Percentiles rank a stretch among this genome's conserved stretches.
These are phyloP conservation scores for Lepidocyrtinus sp. DNA, from an alignment of 2,888 invertebrate species.

Conservation along the genomic window DNA sequence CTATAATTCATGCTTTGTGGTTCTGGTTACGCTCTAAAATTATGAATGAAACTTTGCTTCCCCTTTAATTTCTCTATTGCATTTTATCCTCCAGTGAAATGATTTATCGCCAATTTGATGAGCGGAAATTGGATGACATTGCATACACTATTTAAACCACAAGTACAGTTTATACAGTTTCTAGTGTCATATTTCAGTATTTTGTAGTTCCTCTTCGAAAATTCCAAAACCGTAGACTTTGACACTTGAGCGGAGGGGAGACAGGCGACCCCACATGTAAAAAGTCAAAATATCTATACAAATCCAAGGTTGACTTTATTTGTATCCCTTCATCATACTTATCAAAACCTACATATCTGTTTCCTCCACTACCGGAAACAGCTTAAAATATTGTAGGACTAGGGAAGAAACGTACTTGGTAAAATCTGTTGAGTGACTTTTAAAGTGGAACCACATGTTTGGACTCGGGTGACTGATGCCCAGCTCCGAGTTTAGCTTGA, in stretches of 20 bases:
- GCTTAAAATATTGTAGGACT: constrained; percentile 39
- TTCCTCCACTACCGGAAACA: constrained; percentile 49
- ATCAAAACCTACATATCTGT: neutral
- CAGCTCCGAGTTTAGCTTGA: constrained; percentile 54
- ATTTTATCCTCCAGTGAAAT: no score
- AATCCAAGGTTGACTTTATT: constrained; percentile 1
- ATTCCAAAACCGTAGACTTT: neutral
- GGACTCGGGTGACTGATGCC: constrained; percentile 60
- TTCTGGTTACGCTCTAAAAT: no score
- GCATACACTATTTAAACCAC: no score
- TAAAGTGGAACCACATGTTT: constrained; percentile 63
- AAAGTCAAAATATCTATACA: neutral
- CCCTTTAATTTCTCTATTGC: no score
- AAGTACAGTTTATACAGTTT: no score
- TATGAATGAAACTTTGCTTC: no score
- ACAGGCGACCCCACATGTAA: neutral
- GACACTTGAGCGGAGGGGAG: no score
- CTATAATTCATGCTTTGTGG: no score
- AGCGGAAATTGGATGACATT: neutral
- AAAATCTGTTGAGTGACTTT: constrained; percentile 61
- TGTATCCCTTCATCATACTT: neutral
- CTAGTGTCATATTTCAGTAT: no score
- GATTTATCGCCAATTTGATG: neutral
- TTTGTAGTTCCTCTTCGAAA: no score
- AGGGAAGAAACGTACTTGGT: constrained; percentile 18